Evolutionary conservation across 2,888 invertebrate species (phyloP), one percentile per base, ranked within the genome.

Genomic region (Tiphia femorata): DNA sequence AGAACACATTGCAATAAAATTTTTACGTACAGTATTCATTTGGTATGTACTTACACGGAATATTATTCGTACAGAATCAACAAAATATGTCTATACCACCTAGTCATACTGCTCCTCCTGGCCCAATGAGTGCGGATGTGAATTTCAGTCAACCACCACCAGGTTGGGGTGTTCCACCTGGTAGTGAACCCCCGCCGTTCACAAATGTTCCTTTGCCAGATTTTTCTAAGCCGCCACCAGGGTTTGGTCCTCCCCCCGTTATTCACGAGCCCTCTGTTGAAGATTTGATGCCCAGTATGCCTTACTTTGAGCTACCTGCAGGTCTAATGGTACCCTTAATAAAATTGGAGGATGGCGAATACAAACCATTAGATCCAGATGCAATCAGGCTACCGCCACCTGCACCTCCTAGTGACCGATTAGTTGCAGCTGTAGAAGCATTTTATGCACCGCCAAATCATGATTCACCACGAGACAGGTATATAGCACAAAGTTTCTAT

Each of bases 311-410:
- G 81, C 87, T 98, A 64, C 98, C 99, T 1, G 98, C 98, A 50
- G 98, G 98, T 38, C 87, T 99, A 16, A 98, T 99, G 92, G 97
- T 97, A 53, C 96, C 98, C n/a, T 88, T 98, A 10, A 94, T 99
- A 58, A 94, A 93, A 88, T 84, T 96, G 70, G 96, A 96, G 85
- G 97, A 97, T 76, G 91, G 92, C 75, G 91, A 91, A 76, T 98
- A 98, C 84, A 92, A 91, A 75, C 89, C 97, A 0, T 84, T 99
- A 62, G 95, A 98, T 84, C 95, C 98, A 0, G 91, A 91, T 56
- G 91, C 90, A 65, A 95, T 99, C 69, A 90, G 97, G 43, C 86
- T 99, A 61, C 98, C 98, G 16, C 95, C 97, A 6, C 97, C 98
- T 1, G 93, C 95, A 62, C 97, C 98, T 20, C 98, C 98, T 10